phyloP scores from a whole-genome alignment of 2,113 vertebrate species.

The mouse (Mus musculus) region GRCm39 chr3:55985001-55985500 shows the following conservation, averaged over 20 bases:
- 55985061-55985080: background rate
- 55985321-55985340: background rate
- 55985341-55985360: background rate
- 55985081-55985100: background rate
- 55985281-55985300: background rate
- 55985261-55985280: background rate
- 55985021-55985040: background rate
- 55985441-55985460: background rate
- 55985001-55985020: background rate
- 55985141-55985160: background rate
- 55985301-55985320: background rate
- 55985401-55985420: background rate
- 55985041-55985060: background rate
- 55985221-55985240: background rate
- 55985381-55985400: background rate
- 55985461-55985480: background rate
- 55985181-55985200: background rate
- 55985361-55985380: background rate
- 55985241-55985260: background rate
- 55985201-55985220: background rate
- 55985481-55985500: background rate
- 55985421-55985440: background rate
- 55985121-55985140: background rate
- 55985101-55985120: background rate
- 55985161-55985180: background rate